A percentile compares a stretch with the other conserved stretches of the same genome.
Conservation (phyloP, 2,888 invertebrate species). For the Polietes domitor region DNA sequence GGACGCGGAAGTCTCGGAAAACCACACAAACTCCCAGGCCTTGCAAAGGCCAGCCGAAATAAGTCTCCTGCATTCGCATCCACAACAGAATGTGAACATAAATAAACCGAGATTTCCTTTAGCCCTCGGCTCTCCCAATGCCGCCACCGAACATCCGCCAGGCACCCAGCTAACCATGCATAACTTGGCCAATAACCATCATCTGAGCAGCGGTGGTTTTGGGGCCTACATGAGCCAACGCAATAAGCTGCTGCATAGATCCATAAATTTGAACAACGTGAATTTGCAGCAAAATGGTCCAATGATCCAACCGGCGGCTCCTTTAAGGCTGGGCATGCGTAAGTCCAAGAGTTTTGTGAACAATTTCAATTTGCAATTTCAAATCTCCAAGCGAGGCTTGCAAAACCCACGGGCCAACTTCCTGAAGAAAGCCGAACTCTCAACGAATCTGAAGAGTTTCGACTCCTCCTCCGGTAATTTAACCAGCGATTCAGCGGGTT, state of each 20-base stretch:
- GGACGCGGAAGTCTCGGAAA: background rate
- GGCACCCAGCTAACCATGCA: slow-evolving; percentile 53
- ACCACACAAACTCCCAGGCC: background rate
- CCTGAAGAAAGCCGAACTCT: background rate
- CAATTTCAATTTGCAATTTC: slow-evolving; percentile 74
- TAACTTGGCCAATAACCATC: slow-evolving; percentile 29
- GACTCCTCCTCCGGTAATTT: slow-evolving; percentile 71
- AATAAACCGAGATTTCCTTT: background rate
- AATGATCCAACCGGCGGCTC: slow-evolving; percentile 31
- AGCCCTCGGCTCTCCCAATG: slow-evolving; percentile 43
- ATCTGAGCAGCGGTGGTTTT: slow-evolving; percentile 26
- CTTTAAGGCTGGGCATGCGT: slow-evolving; percentile 74
- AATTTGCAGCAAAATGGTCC: slow-evolving; percentile 22
- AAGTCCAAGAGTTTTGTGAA: slow-evolving; percentile 79
- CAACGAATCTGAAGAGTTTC: slow-evolving; percentile 71
- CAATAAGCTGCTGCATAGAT: slow-evolving; percentile 55
- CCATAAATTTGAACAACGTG: slow-evolving; percentile 50
- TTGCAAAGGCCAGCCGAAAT: background rate
- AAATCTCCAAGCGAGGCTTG: slow-evolving; percentile 73
- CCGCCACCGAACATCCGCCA: slow-evolving; percentile 55
- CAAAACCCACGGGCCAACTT: slow-evolving; percentile 68
- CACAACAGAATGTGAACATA: background rate
- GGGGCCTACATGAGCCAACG: slow-evolving; percentile 46
- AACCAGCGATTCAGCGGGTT: slow-evolving; percentile 62
- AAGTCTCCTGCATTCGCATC: background rate